These are phyloP conservation scores for Heteromormyrus szaboi DNA, from an alignment of 2,797 vertebrate genomes.

Conservation along the genomic window DNA sequence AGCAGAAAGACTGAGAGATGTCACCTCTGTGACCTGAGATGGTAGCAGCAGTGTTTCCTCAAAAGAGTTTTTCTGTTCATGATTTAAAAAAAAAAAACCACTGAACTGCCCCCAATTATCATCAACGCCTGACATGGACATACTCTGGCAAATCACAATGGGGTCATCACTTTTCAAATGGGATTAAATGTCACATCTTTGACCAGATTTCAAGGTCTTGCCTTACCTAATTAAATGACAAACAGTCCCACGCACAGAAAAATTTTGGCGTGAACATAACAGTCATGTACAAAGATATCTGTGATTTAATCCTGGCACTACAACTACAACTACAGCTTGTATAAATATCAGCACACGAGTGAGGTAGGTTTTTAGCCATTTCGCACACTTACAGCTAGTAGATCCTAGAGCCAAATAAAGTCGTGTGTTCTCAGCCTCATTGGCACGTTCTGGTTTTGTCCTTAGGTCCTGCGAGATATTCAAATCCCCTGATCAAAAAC, in stretches of 20 bases:
- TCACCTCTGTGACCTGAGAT: neutral
- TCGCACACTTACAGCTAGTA: constrained; percentile 37
- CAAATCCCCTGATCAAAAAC: neutral
- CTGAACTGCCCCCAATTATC: neutral
- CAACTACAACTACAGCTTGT: neutral
- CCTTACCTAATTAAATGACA: neutral
- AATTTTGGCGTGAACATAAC: neutral
- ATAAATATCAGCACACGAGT: neutral
- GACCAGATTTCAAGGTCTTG: neutral
- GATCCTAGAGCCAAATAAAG: constrained; percentile 67
- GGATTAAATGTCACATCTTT: neutral
- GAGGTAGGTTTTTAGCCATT: neutral
- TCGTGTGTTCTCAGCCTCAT: constrained; percentile 75
- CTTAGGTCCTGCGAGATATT: constrained; percentile 44
- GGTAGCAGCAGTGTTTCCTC: neutral
- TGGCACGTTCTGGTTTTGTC: constrained; percentile 48
- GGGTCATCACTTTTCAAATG: neutral
- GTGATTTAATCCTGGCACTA: neutral
- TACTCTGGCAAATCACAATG: neutral
- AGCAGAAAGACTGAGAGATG: neutral
- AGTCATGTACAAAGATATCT: neutral
- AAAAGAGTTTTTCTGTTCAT: neutral
- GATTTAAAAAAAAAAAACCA: neutral
- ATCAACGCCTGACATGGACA: neutral
- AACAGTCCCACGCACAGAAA: neutral